Evolutionary conservation across 2,888 invertebrate species (phyloP), one percentile per base, ranked within the genome.

Genomic region (Parelbella ahira): DNA sequence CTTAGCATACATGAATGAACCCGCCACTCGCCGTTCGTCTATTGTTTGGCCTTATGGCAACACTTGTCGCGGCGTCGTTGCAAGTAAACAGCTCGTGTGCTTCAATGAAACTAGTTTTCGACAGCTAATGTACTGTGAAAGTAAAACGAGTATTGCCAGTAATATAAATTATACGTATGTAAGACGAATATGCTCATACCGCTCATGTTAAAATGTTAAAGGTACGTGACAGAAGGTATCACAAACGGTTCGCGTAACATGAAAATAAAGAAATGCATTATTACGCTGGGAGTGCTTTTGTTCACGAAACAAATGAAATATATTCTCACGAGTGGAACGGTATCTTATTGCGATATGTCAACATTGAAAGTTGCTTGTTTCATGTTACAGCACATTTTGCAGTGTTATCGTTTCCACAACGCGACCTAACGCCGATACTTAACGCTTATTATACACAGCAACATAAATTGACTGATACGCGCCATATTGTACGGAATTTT

Each of bases 1-100:
- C 50, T 56, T 50, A 55, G 54, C 50, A 59, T 59, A 63, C 60
- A 64, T 72, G 69, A 74, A 73, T 73, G 70, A 56, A 57, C 44
- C 42, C 48, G 34, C 37, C 48, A 41, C 41, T 37, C 48, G 30
- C 39, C 44, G 45, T 23, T 50, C 33, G 34, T 46, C 49, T 43
- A 48, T 52, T 52, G 49, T 50, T 47, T 51, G 37, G 13, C 43
- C 24, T 43, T 41, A 46, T 37, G 37, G 30, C 25, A 48, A 47
- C 42, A 45, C 42, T 45, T 43, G 38, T 13, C 32, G 41, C 30
- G 19, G 25, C 37, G 11, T 8, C 9, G 41, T 23, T 38, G 29
- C 30, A 24, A 29, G 23, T 29, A 42, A 47, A 41, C 38, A 47
- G 30, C 44, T 29, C 8, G 21, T 21, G 34, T 44, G 25, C 28